Evolutionary conservation across 1,140 invertebrate genomes (phyloP), one percentile per base, ranked within the genome.

Genomic region (Lordiphosa stackelbergi): DNA sequence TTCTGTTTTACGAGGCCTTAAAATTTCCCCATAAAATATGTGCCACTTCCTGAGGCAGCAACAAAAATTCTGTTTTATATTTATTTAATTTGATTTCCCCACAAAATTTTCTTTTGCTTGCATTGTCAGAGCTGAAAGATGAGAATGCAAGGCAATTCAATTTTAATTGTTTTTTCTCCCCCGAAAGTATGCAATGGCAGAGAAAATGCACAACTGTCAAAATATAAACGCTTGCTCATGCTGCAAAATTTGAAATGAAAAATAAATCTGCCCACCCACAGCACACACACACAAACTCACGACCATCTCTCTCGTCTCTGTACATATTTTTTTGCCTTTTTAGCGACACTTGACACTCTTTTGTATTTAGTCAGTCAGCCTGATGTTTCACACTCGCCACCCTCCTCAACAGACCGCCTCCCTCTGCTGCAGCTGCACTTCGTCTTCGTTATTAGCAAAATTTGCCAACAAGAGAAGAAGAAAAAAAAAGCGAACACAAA

Each of bases 311-410:
- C n/a, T n/a, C n/a, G 22, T 45, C 28, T 19, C 41, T 42, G 19
- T 64, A 42, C 49, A 41, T 58, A 34, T 34, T 22, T 52, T 62
- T 62, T 69, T 75, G 71, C 71, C 68, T 72, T 83, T 81, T 81
- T 75, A 70, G 69, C 69, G 77, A 75, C 77, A 81, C 77, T 81
- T 81, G 77, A 81, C 77, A 81, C 77, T 83, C 75, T 81, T 81
- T 75, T 79, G 75, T 79, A 60, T 79, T 79, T 71, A 74, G 75
- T 61, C 75, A 74, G 58, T 37, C 70, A 55, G 74, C 19, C 11
- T 56, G 52, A 46, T 54, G 51, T 53, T 49, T 41, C 59, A 54
- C 71, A 64, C 53, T 58, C 66, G 68, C 47, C 49, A 38, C 51
- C 24, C 42, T 5, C 42, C 16, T 10, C 10, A 5, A 24, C 47